A percentile compares a stretch with the other conserved stretches of the same genome.
phyloP scores from a whole-genome alignment of 2,113 vertebrate species.

The Ceratotherium simum region DNA sequence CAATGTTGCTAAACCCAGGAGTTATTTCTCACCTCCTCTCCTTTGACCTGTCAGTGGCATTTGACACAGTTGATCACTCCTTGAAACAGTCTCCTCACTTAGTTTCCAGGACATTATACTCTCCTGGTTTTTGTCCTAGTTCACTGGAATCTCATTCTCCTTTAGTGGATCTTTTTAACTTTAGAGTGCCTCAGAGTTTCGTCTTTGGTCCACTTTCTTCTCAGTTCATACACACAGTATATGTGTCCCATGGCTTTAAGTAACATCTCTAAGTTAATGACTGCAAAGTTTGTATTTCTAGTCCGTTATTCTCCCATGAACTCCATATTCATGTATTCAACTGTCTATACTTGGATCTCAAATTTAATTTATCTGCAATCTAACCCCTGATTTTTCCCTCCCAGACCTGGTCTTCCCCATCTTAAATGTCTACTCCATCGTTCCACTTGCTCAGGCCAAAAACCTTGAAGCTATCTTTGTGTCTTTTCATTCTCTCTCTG shows the following conservation, averaged over 20 bases:
- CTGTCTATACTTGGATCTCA: not conserved
- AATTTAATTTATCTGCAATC: not conserved
- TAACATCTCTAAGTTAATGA: not conserved
- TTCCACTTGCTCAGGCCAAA: not conserved
- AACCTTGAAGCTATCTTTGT: not conserved
- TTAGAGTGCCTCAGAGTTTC: not conserved
- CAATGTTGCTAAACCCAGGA: not conserved
- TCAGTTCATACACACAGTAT: not conserved
- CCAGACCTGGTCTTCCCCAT: not conserved
- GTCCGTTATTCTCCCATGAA: not conserved
- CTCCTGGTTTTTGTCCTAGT: not conserved
- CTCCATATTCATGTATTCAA: not conserved
- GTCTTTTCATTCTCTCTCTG: not conserved
- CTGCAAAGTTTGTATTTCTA: not conserved
- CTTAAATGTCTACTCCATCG: not conserved
- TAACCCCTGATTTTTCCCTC: slow-evolving; percentile 6
- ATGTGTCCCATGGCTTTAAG: not conserved
- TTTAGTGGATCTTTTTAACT: not conserved
- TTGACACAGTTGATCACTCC: not conserved
- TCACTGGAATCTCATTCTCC: not conserved
- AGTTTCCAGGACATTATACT: not conserved
- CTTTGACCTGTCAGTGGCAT: not conserved
- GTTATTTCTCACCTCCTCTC: not conserved
- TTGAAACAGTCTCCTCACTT: not conserved
- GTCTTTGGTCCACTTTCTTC: not conserved